Percentiles rank a stretch among this genome's conserved stretches.
These are phyloP conservation scores for Gulo gulo DNA, from an alignment of 2,113 vertebrate species.

Conservation along the genomic window DNA sequence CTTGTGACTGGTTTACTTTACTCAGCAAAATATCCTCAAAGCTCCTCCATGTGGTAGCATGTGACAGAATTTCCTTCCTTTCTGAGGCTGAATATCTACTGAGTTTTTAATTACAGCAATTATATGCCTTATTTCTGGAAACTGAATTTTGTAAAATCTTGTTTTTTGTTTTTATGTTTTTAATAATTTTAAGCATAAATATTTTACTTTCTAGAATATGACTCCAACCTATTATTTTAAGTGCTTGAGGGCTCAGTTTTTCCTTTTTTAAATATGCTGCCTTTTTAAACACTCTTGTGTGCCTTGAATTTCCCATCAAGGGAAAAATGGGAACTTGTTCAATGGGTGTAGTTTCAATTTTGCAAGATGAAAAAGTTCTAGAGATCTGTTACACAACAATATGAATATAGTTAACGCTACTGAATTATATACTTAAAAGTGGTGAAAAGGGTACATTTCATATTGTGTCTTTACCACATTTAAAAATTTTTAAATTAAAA, in stretches of 20 bases:
- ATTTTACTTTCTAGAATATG: neutral
- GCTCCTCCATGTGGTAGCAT: neutral
- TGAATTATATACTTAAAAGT: neutral
- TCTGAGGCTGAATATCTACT: neutral
- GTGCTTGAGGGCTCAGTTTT: neutral
- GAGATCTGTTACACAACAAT: neutral
- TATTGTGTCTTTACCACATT: neutral
- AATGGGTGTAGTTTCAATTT: neutral
- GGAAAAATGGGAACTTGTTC: neutral
- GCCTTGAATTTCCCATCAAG: neutral
- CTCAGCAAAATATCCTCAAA: neutral
- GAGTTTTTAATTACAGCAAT: neutral
- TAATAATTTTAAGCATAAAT: neutral
- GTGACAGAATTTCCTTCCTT: neutral
- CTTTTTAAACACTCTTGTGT: neutral
- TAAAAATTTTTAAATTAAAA: neutral
- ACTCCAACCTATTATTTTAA: neutral
- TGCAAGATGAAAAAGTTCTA: neutral
- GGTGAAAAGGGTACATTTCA: neutral
- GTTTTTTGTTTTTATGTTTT: neutral
- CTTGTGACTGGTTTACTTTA: neutral
- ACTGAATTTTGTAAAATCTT: neutral
- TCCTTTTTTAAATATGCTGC: neutral
- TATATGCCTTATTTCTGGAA: neutral
- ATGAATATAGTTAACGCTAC: neutral